A percentile compares a stretch with the other conserved stretches of the same genome.
Conservation (phyloP, 2,797 vertebrate genomes). For the Anomalospiza imberbis region DNA sequence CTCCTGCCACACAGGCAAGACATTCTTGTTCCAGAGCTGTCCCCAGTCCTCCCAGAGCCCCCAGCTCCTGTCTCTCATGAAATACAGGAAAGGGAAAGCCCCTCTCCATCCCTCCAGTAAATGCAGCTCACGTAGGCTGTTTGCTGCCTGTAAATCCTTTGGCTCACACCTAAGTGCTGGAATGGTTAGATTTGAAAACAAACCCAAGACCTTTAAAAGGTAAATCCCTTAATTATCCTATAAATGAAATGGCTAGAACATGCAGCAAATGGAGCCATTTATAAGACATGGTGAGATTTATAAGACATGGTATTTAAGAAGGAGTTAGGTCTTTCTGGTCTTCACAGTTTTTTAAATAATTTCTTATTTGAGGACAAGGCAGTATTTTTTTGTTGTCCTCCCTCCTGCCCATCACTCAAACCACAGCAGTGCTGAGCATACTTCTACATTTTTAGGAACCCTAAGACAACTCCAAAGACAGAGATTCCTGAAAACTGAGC, state of each 20-base stretch:
- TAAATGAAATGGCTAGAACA: not conserved
- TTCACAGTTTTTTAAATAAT: not conserved
- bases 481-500: not conserved
- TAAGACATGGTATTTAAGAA: not conserved
- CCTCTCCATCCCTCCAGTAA: not conserved
- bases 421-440: fast-evolving
- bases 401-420: not conserved
- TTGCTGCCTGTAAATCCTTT: slow-evolving; percentile 21
- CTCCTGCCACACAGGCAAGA: not conserved
- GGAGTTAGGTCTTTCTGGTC: not conserved
- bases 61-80: not conserved
- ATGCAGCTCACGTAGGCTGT: not conserved
- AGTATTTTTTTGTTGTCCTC: not conserved
- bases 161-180: slow-evolving; percentile 10
- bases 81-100: not conserved
- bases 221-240: slow-evolving; percentile 49
- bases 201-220: slow-evolving; percentile 34
- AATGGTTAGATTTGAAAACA: slow-evolving; percentile 19
- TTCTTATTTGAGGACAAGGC: not conserved
- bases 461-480: not conserved
- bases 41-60: not conserved
- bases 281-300: not conserved
- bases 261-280: not conserved
- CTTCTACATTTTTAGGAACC: not conserved
- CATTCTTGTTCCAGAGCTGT: not conserved